Conservation (phyloP, 2,113 vertebrate species). For the Actenoides hombroni region DNA sequence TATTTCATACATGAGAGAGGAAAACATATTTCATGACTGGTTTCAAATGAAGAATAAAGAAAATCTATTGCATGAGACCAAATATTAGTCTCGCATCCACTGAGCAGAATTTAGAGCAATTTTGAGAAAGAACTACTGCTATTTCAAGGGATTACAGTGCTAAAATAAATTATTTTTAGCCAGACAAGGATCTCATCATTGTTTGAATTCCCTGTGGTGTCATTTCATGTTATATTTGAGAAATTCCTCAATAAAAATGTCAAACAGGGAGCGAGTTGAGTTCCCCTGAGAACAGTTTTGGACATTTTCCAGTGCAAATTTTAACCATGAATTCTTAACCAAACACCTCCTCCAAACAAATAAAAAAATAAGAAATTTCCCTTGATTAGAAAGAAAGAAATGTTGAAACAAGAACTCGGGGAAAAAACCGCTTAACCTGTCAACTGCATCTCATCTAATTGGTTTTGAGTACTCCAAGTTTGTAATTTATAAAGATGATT, state of each 20-base stretch:
- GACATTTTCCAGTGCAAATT: conserved; percentile 68
- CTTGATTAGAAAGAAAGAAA: neutral
- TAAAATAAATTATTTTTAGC: conserved; percentile 59
- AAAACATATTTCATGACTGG: conserved; percentile 19
- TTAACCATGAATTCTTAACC: conserved; percentile 63
- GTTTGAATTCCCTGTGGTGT: conserved; percentile 66
- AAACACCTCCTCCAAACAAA: neutral
- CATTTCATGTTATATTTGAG: conserved; percentile 78
- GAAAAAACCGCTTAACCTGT: neutral
- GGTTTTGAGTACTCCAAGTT: neutral
- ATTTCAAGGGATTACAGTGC: conserved; percentile 59
- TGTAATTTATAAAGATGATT: neutral
- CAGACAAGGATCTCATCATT: conserved; percentile 51
- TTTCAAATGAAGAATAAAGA: conserved; percentile 66
- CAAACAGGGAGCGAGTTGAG: conserved; percentile 67
- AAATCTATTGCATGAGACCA: conserved; percentile 51
- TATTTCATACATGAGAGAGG: neutral
- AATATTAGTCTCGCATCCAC: conserved; percentile 48
- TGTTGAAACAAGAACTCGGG: neutral
- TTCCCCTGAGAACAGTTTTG: conserved; percentile 61
- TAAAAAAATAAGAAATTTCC: conserved; percentile 13
- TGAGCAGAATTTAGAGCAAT: conserved; percentile 51
- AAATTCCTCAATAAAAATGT: conserved; percentile 81
- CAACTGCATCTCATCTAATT: neutral
- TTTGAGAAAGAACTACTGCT: conserved; percentile 60